These are phyloP conservation scores for Pseudolaguvia tuberculata DNA, from an alignment of 2,113 vertebrate genomes.

Conservation along the genomic window DNA sequence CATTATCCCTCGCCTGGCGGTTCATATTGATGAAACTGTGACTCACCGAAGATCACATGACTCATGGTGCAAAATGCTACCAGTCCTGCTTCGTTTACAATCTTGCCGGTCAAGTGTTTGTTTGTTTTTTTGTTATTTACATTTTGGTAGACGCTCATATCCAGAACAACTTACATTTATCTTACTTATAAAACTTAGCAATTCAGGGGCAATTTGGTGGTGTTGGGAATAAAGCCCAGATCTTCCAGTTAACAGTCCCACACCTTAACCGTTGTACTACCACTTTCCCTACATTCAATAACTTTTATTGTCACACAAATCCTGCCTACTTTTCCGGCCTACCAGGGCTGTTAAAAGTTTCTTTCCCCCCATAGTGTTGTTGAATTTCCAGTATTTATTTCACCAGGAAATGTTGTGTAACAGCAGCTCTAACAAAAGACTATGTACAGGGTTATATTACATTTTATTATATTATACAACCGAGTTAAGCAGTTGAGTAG, in stretches of 20 bases:
- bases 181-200: no score
- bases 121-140: neutral
- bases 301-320: neutral
- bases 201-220: no score
- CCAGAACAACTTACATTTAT: no score
- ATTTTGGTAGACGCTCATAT: no score
- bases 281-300: no score
- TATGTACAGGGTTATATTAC: no score
- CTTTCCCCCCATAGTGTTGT: neutral
- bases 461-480: no score
- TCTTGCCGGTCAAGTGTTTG: neutral
- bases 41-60: neutral
- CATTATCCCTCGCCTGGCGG: neutral
- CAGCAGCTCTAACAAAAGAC: neutral
- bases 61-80: neutral
- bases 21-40: neutral
- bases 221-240: no score
- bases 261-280: no score
- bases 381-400: neutral
- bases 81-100: neutral
- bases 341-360: slow-evolving; percentile 13
- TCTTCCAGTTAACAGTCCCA: no score
- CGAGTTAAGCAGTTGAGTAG: no score
- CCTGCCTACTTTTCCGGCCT: slow-evolving; percentile 21
- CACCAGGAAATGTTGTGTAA: no score